phyloP scores from a whole-genome alignment of 2,113 vertebrate genomes.

The Sisor rabdophorus region DNA sequence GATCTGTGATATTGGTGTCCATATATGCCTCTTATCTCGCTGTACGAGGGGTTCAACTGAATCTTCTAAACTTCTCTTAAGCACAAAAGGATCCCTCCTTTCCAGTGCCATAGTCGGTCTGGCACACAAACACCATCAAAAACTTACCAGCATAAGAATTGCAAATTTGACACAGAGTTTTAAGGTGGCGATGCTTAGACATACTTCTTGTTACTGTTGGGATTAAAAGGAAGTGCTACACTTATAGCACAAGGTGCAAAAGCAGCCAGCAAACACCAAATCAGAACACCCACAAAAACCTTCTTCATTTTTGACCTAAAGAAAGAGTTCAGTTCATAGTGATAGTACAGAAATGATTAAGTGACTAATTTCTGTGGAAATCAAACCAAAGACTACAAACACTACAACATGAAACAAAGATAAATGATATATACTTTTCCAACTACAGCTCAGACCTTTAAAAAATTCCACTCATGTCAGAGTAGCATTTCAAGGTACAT shows the following conservation, averaged over 20 bases:
- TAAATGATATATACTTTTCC: not conserved
- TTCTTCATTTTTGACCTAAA: slow-evolving; percentile 77
- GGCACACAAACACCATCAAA: slow-evolving; percentile 10
- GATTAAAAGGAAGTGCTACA: slow-evolving; percentile 66
- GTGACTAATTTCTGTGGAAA: slow-evolving; percentile 6
- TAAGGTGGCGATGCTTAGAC: slow-evolving; percentile 43
- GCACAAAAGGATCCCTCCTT: slow-evolving; percentile 65
- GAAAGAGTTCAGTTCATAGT: slow-evolving; percentile 11
- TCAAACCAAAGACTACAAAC: not conserved
- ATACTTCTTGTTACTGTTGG: slow-evolving; percentile 79
- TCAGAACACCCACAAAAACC: slow-evolving; percentile 67
- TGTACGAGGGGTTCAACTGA: not conserved
- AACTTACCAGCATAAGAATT: not conserved
- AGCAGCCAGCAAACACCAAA: slow-evolving; percentile 70
- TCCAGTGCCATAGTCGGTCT: slow-evolving; percentile 72
- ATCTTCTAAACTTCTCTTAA: not conserved
- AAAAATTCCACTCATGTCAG: not conserved
- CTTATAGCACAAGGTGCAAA: slow-evolving; percentile 70
- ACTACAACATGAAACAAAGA: not conserved
- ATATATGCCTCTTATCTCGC: slow-evolving; percentile 57
- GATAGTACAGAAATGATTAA: not conserved
- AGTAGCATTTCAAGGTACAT: slow-evolving; percentile 23
- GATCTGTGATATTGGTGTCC: slow-evolving; percentile 51
- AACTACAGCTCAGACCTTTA: slow-evolving; percentile 19
- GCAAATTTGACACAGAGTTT: not conserved